Evolutionary conservation across 2,888 invertebrate species (phyloP), one percentile per base, ranked within the genome.

Genomic region (Pimpla rufipes): DNA sequence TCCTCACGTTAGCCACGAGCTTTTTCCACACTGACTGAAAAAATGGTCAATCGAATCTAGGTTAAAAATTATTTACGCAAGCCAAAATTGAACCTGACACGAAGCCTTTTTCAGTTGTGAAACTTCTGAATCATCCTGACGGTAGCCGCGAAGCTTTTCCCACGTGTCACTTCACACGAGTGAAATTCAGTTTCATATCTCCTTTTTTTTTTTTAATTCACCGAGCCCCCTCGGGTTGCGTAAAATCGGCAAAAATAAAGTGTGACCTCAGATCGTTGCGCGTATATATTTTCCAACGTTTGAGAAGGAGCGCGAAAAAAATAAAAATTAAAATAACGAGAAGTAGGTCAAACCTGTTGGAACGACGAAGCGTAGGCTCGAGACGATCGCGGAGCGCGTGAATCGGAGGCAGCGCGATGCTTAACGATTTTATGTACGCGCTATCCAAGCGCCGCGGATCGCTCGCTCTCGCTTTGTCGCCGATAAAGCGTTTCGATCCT

Each of bases 401-500:
- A 76, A 79, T 45, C 23, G 64, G 71, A 57, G 52, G 23, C 35
- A 79, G 66, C 50, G 47, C 57, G 52, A 66, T 35, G 64, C 67
- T 73, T 57, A 45, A 79, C 76, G 55, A 71, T 68, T 64, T 40
- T 55, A 70, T 52, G n/a, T 21, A 21, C 29, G 45, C 13, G 42
- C 18, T 45, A 45, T 47, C 11, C 42, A 40, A 29, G 42, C 59
- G 59, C 62, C 59, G 68, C 71, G 76, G 62, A 79, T 45, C 66
- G 66, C 23, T 66, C 83, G 73, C n/a, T 55, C 55, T 29, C 67
- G 67, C 76, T 76, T 64, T 23, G 23, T 42, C 52, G 71, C 68
- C 47, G 78, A 67, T 79, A 82, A 84, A 85, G 45, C 84, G 85
- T 86, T 79, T 87, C 85, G 85, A 86, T 87, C 87, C 85, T 86